Evolutionary conservation across 2,797 vertebrate genomes (phyloP), one percentile per base, ranked within the genome.

Genomic region (Heteromormyrus szaboi): DNA sequence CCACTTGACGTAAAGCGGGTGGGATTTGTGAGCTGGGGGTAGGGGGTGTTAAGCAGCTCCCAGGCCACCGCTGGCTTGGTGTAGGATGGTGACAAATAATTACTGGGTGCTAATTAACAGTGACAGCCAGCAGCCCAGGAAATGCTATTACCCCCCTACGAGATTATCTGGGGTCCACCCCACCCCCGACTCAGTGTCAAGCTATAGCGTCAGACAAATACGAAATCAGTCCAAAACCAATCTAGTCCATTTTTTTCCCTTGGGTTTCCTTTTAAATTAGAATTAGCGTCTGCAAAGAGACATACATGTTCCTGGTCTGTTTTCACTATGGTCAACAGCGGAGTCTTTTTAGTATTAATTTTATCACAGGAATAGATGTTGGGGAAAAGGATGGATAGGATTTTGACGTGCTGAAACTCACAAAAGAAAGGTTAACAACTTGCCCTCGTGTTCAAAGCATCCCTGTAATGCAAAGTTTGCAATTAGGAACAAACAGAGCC

Each of bases 131-230:
- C 72, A 59, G 89, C 11, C 25, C 19, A 4, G 87, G 41, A 53
- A 46, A 81, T 87, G 88, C 88, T 88, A 83, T 90, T 89, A 90
- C 88, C 89, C 33, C 88, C 33, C 11, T 33, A 72, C 48, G 5
- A 44, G 56, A 88, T 81, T 84, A 72, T n/a, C n/a, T 19, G 0
- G 7, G 46, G 33, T 54, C 25, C 89, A 44, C 37, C 56, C n/a
- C 12, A 88, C 2, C 0, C 4, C 0, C 6, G 84, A 62, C 86
- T 89, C 87, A 53, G 6, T 59, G 41, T 89, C 17, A 62, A 65
- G 76, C 72, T 51, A 56, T 59, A 50, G 54, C 17, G 17, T 53
- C 85, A 87, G 85, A 89, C 87, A 72, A 56, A 87, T 48, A 33
- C n/a, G 50, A 87, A 88, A 68, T 90, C 89, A 87, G 68, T 22